Percentiles rank a stretch among this genome's conserved stretches.
These are phyloP conservation scores for Phainopepla nitens DNA, from an alignment of 2,113 vertebrate genomes.

Conservation along the genomic window DNA sequence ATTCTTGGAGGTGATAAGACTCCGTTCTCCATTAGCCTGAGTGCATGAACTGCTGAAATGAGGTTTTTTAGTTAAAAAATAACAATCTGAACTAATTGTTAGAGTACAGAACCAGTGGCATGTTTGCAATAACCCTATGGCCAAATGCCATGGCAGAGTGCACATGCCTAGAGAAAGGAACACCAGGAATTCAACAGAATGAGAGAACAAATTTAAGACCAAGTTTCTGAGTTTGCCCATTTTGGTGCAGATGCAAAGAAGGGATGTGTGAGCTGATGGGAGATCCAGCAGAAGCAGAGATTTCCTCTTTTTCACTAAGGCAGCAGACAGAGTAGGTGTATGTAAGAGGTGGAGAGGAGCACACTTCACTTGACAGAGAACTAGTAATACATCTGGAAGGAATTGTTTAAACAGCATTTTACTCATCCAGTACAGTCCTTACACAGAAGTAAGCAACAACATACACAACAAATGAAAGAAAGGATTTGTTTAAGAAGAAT, in stretches of 20 bases:
- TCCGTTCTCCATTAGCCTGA: neutral
- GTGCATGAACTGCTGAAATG: neutral
- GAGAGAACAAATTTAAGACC: neutral
- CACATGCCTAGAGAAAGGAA: accelerated
- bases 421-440: neutral
- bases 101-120: neutral
- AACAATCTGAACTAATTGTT: neutral
- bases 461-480: conserved; percentile 60
- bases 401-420: neutral
- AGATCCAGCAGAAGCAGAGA: neutral
- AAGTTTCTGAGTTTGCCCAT: neutral
- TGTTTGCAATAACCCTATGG: neutral
- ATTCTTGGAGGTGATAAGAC: neutral
- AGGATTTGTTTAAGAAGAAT: conserved; percentile 68
- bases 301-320: neutral
- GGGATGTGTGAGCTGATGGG: neutral
- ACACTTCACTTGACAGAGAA: neutral
- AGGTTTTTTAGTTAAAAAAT: neutral
- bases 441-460: neutral
- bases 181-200: neutral
- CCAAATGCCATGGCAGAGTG: neutral
- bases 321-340: neutral
- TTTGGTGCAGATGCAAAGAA: neutral
- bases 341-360: neutral
- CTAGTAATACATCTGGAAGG: neutral